phyloP scores from a whole-genome alignment of 2,888 invertebrate genomes.

The Fissipunctia ypsillon region DNA sequence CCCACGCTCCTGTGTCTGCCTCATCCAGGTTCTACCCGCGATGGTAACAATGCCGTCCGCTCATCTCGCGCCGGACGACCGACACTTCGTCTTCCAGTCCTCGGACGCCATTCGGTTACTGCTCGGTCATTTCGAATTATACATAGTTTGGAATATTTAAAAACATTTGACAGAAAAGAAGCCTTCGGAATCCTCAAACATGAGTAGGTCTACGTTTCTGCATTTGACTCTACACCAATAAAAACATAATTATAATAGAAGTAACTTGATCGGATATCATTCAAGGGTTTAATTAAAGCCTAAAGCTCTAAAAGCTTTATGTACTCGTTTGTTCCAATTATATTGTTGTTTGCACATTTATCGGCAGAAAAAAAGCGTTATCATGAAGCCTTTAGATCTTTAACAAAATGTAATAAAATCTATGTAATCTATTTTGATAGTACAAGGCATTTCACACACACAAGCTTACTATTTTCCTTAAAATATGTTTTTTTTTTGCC shows the following conservation, averaged over 20 bases:
- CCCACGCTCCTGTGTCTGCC: too few species aligned
- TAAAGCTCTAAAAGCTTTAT: neutral
- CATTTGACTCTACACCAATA: conserved; percentile 23
- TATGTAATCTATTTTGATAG: neutral
- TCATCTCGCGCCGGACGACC: too few species aligned
- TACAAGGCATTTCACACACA: too few species aligned
- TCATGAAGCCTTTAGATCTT: too few species aligned
- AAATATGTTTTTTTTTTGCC: neutral
- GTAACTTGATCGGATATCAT: conserved; percentile 8
- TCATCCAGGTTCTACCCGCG: too few species aligned
- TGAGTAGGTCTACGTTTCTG: neutral
- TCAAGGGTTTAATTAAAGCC: conserved; percentile 3
- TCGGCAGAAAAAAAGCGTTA: neutral
- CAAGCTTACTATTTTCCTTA: neutral
- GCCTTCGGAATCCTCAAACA: neutral
- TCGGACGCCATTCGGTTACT: too few species aligned
- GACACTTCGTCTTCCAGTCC: too few species aligned
- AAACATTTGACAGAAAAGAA: neutral
- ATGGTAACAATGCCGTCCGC: too few species aligned
- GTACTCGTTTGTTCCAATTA: conserved; percentile 4
- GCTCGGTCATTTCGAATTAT: too few species aligned
- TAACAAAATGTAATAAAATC: too few species aligned
- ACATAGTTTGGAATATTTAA: neutral
- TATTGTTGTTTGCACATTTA: conserved; percentile 18
- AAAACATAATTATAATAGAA: conserved; percentile 28